A percentile compares a stretch with the other conserved stretches of the same genome.
Conservation (phyloP, 1,140 invertebrate genomes). For the Scaptomyza hsui region DNA sequence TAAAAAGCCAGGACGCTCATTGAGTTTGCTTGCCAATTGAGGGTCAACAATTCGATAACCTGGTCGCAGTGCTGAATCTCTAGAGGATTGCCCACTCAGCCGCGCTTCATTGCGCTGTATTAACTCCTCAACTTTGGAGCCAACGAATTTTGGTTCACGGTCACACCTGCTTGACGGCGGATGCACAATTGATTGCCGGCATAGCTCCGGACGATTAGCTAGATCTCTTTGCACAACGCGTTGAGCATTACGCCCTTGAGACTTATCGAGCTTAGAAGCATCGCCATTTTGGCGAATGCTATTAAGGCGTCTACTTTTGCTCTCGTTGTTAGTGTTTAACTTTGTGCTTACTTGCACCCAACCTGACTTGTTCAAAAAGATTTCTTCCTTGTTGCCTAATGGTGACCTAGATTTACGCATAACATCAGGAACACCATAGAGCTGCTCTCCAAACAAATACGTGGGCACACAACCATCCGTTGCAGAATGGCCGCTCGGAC, state of each 20-base stretch:
- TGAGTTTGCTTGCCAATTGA: conserved; percentile 75
- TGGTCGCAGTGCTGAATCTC: conserved; percentile 58
- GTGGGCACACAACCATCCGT: conserved; percentile 59
- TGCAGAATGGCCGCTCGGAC: conserved; percentile 6
- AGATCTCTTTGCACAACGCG: conserved; percentile 54
- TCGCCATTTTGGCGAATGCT: conserved; percentile 56
- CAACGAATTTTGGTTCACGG: conserved; percentile 57
- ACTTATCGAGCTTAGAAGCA: conserved; percentile 2
- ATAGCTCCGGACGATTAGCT: conserved; percentile 48
- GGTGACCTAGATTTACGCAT: conserved; percentile 56
- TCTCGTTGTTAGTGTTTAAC: conserved; percentile 25
- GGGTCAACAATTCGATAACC: conserved; percentile 80
- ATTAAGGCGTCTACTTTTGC: conserved; percentile 54
- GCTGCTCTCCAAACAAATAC: conserved; percentile 80
- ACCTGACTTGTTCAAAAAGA: conserved; percentile 82
- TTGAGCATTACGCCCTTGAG: conserved; percentile 27
- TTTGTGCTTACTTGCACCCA: conserved; percentile 83
- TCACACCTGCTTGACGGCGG: conserved; percentile 51
- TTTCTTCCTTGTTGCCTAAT: conserved; percentile 70
- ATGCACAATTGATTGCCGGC: conserved; percentile 52
- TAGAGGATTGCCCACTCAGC: conserved; percentile 32
- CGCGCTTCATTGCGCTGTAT: conserved; percentile 78
- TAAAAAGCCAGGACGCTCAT: conserved; percentile 80
- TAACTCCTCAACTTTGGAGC: conserved; percentile 80
- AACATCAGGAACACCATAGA: conserved; percentile 32